These are phyloP conservation scores for Oophaga sylvatica DNA, from an alignment of 2,797 vertebrate species.

Conservation along the genomic window DNA sequence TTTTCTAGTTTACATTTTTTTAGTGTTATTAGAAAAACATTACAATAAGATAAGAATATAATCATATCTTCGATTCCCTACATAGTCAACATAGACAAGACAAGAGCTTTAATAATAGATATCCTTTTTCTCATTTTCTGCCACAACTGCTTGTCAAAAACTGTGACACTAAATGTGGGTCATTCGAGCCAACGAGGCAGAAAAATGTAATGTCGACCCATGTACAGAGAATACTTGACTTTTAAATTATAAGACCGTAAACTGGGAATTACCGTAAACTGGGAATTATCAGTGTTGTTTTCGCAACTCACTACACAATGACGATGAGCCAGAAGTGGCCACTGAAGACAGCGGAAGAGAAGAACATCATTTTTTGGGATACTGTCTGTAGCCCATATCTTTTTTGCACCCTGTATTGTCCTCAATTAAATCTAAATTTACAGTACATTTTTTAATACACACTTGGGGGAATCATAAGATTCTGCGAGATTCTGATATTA, in stretches of 20 bases:
- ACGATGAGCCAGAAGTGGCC: background rate
- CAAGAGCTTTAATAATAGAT: background rate
- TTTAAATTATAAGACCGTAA: background rate
- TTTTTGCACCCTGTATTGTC: background rate
- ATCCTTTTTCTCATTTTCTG: background rate
- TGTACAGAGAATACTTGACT: background rate
- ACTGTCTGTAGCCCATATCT: background rate
- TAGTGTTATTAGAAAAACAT: background rate
- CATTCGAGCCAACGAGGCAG: background rate
- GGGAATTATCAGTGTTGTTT: background rate
- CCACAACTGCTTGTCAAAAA: background rate
- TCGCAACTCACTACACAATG: background rate
- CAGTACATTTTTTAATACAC: too few species aligned
- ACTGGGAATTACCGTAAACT: background rate
- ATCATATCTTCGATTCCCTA: background rate
- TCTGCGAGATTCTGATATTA: too few species aligned
- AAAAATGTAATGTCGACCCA: background rate
- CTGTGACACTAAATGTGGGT: constrained; percentile 1
- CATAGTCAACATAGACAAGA: background rate
- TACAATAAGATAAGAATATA: background rate
- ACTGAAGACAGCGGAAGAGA: background rate
- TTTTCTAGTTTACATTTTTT: too few species aligned
- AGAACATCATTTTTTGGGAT: background rate
- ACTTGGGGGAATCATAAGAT: too few species aligned
- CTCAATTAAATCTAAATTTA: background rate